Base-by-base conservation (phyloP, 2,797 vertebrate species). In the Neosilurus hyrtlii region DNA sequence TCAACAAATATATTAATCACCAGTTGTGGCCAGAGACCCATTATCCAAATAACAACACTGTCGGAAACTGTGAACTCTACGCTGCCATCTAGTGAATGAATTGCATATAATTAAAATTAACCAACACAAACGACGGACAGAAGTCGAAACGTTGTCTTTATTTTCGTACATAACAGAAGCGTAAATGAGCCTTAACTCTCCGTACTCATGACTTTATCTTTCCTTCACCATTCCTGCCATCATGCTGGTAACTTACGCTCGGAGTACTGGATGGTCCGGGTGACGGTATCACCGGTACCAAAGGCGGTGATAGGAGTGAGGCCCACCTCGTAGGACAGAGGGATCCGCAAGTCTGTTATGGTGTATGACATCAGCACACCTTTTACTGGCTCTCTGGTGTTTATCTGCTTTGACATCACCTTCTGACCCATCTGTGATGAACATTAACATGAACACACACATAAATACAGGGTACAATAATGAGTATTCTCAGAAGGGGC, bases 281-380 rank as follows among this genome's bases (percentile, higher is more conserved):
- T 93, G 90, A 96, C 88, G 82, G 92, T 93, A 78, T 99, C 96
- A 11, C 96, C 97, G 0, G 91, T 93, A 90, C 95, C 96, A 70
- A 95, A 98, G 89, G 92, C 95, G 85, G 96, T 98, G 89, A 97
- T 94, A 88, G 98, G 97, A 0, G 95, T 96, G 90, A 99, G 94
- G 77, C 93, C 94, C 88, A 98, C 91, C 90, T 98, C 96, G 2
- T 99, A 99, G 88, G 95, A 95, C 87, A 96, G 91, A 59, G 96
- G 97, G 84, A 98, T 96, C 16, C 93, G 96, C 85, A 99, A 93
- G 86, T 97, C 96, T 0, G 92, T 88, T 86, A 99, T 89, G 62
- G 93, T 87, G 86, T 96, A 91, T 87, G 97, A 96, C 89, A 97
- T 90, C 88, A 99, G 88, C 79, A 96, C 93, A 2, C 98, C 97